A percentile compares a stretch with the other conserved stretches of the same genome.
Evolutionary conservation across 92 coral and sea anemone species (phyloP).

Genomic region (Desmophyllum pertusum): DNA sequence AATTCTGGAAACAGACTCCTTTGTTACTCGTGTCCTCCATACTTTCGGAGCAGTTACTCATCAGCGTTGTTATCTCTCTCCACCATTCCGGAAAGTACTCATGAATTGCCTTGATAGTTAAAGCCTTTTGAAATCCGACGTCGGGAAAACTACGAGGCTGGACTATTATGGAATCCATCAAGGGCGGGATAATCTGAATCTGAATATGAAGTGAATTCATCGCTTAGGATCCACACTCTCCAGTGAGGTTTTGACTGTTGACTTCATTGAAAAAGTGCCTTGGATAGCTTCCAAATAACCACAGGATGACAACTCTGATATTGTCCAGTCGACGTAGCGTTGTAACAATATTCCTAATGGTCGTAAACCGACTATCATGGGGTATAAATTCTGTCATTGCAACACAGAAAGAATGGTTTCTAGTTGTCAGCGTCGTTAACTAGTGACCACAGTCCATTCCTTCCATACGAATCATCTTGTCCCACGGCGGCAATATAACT

Average conservation of each 20-base stretch:
- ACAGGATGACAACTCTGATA: neutral
- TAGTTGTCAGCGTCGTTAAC: neutral
- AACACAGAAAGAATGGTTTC: slow-evolving; percentile 7
- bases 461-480: neutral
- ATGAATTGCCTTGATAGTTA: neutral
- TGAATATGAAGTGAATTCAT: neutral
- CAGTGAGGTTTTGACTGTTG: neutral
- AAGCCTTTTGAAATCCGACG: neutral
- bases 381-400: slow-evolving; percentile 4
- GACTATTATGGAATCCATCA: neutral
- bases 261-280: neutral
- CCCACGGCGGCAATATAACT: slow-evolving; percentile 9
- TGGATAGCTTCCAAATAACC: neutral
- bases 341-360: neutral
- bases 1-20: neutral
- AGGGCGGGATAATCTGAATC: neutral
- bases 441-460: slow-evolving; percentile 6
- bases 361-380: neutral
- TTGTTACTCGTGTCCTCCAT: neutral
- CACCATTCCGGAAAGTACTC: neutral
- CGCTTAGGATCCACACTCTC: slow-evolving; percentile 4
- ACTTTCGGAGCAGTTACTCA: neutral
- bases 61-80: neutral
- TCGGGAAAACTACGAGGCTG: neutral
- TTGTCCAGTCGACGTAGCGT: neutral